phyloP scores from a whole-genome alignment of 2,888 invertebrate species.

The Cerceris rybyensis region DNA sequence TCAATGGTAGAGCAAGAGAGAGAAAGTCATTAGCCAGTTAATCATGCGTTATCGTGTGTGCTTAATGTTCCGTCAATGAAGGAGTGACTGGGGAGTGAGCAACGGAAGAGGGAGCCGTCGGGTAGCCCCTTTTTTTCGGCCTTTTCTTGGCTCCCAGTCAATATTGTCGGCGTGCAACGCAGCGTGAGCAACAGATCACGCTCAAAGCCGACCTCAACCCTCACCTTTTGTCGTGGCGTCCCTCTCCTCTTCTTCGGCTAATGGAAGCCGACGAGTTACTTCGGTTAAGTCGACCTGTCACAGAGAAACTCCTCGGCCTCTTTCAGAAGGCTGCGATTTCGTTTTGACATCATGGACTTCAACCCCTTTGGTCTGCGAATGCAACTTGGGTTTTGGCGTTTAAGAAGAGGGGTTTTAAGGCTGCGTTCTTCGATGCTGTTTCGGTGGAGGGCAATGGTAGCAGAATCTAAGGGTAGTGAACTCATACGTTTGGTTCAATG shows the following conservation, averaged over 20 bases:
- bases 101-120: conserved; percentile 54
- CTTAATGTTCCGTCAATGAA: conserved; percentile 81
- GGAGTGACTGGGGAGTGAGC: conserved; percentile 78
- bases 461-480: too few relatives aligned
- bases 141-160: conserved; percentile 76
- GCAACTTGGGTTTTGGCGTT: not conserved
- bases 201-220: conserved; percentile 61
- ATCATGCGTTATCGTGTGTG: conserved; percentile 81
- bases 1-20: conserved; percentile 43
- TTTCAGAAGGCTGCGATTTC: not conserved
- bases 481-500: too few relatives aligned
- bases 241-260: conserved; percentile 33
- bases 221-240: conserved; percentile 53
- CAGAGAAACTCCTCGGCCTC: not conserved
- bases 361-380: not conserved
- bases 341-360: not conserved
- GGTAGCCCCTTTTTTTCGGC: conserved; percentile 56
- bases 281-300: not conserved
- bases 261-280: conserved; percentile 41
- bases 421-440: too few relatives aligned
- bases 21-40: conserved; percentile 80
- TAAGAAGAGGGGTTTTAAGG: too few relatives aligned
- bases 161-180: conserved; percentile 75
- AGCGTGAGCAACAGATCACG: conserved; percentile 78
- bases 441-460: too few relatives aligned